Conservation (phyloP, 1,140 invertebrate genomes). For the Coelopa frigida region DNA sequence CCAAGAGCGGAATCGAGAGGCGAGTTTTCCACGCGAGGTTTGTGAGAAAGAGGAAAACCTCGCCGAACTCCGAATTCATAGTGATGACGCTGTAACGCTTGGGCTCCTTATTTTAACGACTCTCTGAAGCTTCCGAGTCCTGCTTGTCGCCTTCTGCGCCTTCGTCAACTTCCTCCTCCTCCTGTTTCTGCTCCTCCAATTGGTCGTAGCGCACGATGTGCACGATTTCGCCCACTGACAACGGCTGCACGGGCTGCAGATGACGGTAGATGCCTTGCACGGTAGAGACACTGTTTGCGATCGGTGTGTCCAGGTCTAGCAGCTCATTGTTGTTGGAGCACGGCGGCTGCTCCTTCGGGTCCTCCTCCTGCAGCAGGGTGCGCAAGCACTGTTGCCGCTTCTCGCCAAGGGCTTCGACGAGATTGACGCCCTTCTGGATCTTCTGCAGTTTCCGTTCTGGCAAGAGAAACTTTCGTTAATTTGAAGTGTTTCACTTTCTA, state of each 20-base stretch:
- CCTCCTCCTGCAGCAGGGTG: slow-evolving; percentile 34
- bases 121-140: too few species aligned
- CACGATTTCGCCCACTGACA: slow-evolving; percentile 47
- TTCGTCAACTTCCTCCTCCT: slow-evolving; percentile 6
- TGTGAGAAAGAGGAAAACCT: slow-evolving; percentile 47
- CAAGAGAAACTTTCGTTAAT: slow-evolving; percentile 1
- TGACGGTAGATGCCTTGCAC: slow-evolving; percentile 41
- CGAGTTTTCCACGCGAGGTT: slow-evolving; percentile 49
- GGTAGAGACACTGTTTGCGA: slow-evolving; percentile 24
- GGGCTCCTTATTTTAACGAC: neutral
- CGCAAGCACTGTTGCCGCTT: slow-evolving; percentile 47
- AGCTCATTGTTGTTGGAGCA: slow-evolving; percentile 13
- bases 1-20: slow-evolving; percentile 46
- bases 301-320: slow-evolving; percentile 43
- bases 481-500: neutral
- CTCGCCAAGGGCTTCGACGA: slow-evolving; percentile 45
- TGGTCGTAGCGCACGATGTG: slow-evolving; percentile 48
- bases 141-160: slow-evolving; percentile 6
- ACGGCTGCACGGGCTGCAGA: slow-evolving; percentile 45
- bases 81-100: slow-evolving; percentile 9
- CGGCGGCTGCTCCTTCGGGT: slow-evolving; percentile 12
- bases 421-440: slow-evolving; percentile 44
- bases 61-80: slow-evolving; percentile 39
- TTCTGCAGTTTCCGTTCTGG: slow-evolving; percentile 47
- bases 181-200: slow-evolving; percentile 22